Evolutionary conservation across 2,113 vertebrate genomes (phyloP).

Genomic region (Microcebus tavaratra): DNA sequence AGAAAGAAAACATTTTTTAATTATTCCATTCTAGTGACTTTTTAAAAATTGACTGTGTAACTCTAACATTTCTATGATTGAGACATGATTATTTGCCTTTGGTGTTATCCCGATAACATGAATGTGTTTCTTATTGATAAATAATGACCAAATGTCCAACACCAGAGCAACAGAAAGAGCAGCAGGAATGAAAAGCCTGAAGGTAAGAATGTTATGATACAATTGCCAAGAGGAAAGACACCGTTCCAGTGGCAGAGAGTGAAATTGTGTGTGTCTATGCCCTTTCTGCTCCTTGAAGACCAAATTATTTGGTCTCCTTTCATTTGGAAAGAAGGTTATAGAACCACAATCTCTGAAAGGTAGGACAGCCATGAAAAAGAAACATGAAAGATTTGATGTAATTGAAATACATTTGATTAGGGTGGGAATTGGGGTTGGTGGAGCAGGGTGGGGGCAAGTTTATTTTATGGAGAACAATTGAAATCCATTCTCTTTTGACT

Average conservation of each 20-base stretch:
- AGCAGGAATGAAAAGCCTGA: slow-evolving; percentile 62
- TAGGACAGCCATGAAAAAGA: slow-evolving; percentile 46
- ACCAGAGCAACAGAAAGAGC: slow-evolving; percentile 66
- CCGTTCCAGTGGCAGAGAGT: background rate
- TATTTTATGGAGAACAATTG: slow-evolving; percentile 35
- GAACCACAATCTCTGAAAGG: slow-evolving; percentile 55
- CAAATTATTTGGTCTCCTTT: slow-evolving; percentile 54
- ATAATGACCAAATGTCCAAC: slow-evolving; percentile 67
- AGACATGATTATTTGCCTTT: slow-evolving; percentile 53
- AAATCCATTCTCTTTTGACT: slow-evolving; percentile 69
- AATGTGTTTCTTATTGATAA: slow-evolving; percentile 73
- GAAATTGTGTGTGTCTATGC: slow-evolving; percentile 25
- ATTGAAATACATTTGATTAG: slow-evolving; percentile 33
- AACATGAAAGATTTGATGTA: slow-evolving; percentile 53
- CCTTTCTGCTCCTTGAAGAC: background rate
- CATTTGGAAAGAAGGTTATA: slow-evolving; percentile 58
- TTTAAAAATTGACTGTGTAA: slow-evolving; percentile 53
- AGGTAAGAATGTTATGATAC: slow-evolving; percentile 66
- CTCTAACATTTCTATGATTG: slow-evolving; percentile 70
- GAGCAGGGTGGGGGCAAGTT: slow-evolving; percentile 53
- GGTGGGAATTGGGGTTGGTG: slow-evolving; percentile 66
- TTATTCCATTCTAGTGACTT: slow-evolving; percentile 46
- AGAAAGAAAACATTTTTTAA: slow-evolving; percentile 64
- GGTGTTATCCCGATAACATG: slow-evolving; percentile 65
- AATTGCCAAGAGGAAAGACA: slow-evolving; percentile 58